Evolutionary conservation across 1,140 invertebrate species (phyloP).

Genomic region (Drosophila micromelanica): DNA sequence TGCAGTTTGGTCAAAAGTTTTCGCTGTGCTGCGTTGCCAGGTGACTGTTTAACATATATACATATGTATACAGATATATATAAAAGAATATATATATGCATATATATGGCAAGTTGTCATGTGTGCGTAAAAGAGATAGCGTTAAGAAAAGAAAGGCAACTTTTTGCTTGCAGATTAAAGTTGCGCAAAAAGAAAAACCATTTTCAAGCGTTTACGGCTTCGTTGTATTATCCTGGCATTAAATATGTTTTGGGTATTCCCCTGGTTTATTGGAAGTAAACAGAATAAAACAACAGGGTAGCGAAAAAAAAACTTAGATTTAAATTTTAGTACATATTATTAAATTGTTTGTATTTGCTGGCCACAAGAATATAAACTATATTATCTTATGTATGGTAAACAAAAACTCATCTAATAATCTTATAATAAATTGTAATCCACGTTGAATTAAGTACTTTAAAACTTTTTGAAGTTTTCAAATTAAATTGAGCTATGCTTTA

Average conservation of each 20-base stretch:
- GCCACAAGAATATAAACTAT: background rate
- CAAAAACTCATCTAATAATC: background rate
- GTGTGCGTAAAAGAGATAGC: background rate
- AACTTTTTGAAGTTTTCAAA: background rate
- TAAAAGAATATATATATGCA: background rate
- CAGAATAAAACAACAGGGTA: background rate
- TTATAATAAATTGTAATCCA: background rate
- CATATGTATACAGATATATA: conserved; percentile 15
- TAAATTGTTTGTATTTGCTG: background rate
- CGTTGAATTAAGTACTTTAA: background rate
- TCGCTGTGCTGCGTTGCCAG: conserved; percentile 49
- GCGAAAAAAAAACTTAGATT: background rate
- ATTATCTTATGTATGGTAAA: background rate
- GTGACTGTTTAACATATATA: conserved; percentile 20
- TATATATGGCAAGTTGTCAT: conserved; percentile 17
- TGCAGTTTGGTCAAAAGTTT: conserved; percentile 76
- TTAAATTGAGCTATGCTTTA: background rate
- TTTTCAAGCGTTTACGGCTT: conserved; percentile 30
- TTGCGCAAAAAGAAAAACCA: conserved; percentile 32
- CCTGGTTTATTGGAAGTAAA: background rate
- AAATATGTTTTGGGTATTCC: conserved; percentile 19
- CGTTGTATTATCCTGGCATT: conserved; percentile 27
- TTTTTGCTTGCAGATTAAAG: conserved; percentile 39
- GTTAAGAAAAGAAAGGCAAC: conserved; percentile 4
- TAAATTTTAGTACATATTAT: background rate